Percentiles rank a stretch among this genome's conserved stretches.
phyloP scores from a whole-genome alignment of 2,797 vertebrate species.

The Pogoniulus pusillus region DNA sequence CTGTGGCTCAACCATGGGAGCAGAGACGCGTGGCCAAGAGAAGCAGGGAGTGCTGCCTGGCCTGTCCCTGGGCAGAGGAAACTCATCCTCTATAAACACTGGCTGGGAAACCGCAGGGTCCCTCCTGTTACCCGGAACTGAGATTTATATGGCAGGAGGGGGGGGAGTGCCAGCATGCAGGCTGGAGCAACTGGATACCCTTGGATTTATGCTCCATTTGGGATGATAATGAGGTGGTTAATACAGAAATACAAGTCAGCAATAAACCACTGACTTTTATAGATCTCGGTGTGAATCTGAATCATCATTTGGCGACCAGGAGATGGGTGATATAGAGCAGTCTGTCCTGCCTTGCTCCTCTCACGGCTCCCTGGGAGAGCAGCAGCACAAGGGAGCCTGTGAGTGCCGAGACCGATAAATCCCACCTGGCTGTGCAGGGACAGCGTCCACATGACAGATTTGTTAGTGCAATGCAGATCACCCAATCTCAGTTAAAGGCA shows the following conservation, averaged over 20 bases:
- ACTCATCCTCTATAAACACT: not conserved
- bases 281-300: slow-evolving; percentile 69
- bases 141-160: slow-evolving; percentile 49
- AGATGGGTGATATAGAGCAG: slow-evolving; percentile 62
- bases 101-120: not conserved
- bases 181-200: slow-evolving; percentile 58
- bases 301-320: slow-evolving; percentile 61
- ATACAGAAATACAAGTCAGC: slow-evolving; percentile 71
- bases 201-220: slow-evolving; percentile 72
- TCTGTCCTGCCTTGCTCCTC: not conserved
- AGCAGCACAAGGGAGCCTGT: slow-evolving; percentile 14
- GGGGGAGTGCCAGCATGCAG: not conserved
- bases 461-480: slow-evolving; percentile 33
- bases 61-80: not conserved
- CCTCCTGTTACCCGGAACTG: not conserved
- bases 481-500: slow-evolving; percentile 38
- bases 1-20: not conserved
- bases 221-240: slow-evolving; percentile 75
- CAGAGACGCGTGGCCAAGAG: not conserved
- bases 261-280: slow-evolving; percentile 74
- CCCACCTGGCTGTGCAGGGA: not conserved
- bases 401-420: slow-evolving; percentile 34
- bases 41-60: not conserved
- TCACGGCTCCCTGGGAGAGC: slow-evolving; percentile 1
- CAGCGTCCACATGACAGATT: not conserved